phyloP scores from a whole-genome alignment of 1,140 invertebrate genomes.

The Plectus sambesii region DNA sequence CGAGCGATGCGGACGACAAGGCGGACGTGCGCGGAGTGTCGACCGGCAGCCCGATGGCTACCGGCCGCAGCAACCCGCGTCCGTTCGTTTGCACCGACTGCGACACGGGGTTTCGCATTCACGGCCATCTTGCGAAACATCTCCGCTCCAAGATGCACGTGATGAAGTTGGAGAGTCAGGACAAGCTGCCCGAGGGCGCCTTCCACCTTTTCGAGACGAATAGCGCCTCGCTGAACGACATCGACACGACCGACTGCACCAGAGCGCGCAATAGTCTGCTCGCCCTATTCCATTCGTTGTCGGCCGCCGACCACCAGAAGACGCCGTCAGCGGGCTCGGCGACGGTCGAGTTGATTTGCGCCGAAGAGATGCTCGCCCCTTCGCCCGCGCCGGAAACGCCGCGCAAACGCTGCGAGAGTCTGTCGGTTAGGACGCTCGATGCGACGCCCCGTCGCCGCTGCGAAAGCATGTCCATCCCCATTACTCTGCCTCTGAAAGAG shows the following conservation, averaged over 20 bases:
- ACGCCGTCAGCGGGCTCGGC: background rate
- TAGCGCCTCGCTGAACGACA: constrained; percentile 22
- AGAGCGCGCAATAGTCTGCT: constrained; percentile 15
- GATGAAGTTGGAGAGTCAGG: constrained; percentile 76
- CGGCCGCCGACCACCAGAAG: background rate
- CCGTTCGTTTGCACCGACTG: constrained; percentile 91
- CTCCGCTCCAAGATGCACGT: constrained; percentile 91
- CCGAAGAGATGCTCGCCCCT: constrained; percentile 3
- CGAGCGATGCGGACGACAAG: no score
- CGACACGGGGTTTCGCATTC: constrained; percentile 85
- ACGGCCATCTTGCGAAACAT: constrained; percentile 89
- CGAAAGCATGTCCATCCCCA: background rate
- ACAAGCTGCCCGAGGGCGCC: constrained; percentile 84
- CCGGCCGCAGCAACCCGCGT: no score
- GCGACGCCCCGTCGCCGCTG: background rate
- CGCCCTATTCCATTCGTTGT: background rate
- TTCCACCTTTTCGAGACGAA: constrained; percentile 79
- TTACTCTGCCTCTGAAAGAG: background rate
- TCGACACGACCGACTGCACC: constrained; percentile 27
- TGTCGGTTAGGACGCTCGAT: background rate
- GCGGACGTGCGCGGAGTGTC: no score
- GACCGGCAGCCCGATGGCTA: no score
- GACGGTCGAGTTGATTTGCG: constrained; percentile 12
- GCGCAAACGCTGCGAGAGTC: constrained; percentile 1
- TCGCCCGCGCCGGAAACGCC: background rate